Evolutionary conservation across 2,888 invertebrate genomes (phyloP).

Genomic region (Polietes domitor): DNA sequence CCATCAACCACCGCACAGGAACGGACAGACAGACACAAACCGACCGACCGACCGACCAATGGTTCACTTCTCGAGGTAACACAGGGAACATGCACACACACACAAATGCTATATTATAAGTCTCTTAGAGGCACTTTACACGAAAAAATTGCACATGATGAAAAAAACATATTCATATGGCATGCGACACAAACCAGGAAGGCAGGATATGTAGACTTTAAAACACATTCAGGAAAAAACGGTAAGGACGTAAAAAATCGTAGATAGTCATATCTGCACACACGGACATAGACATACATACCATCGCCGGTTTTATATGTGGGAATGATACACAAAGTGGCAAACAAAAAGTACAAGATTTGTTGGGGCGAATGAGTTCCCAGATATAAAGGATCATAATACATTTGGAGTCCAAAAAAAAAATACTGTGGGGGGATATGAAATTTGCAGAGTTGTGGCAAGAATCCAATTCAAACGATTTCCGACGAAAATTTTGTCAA

Average conservation of each 20-base stretch:
- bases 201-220: slow-evolving; percentile 44
- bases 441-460: too few relatives aligned
- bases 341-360: not conserved
- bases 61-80: not conserved
- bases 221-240: slow-evolving; percentile 30
- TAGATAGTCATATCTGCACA: slow-evolving; percentile 36
- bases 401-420: too few relatives aligned
- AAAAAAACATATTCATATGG: slow-evolving; percentile 50
- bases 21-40: not conserved
- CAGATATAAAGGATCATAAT: too few relatives aligned
- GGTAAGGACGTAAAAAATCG: slow-evolving; percentile 33
- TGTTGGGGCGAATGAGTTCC: too few relatives aligned
- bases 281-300: slow-evolving; percentile 11
- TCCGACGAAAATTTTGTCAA: too few relatives aligned
- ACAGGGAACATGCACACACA: not conserved
- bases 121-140: slow-evolving; percentile 48
- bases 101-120: slow-evolving; percentile 25
- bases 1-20: slow-evolving; percentile 1
- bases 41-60: not conserved
- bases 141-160: not conserved
- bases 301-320: not conserved
- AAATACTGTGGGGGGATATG: too few relatives aligned
- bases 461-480: too few relatives aligned
- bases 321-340: not conserved
- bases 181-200: slow-evolving; percentile 64